Evolutionary conservation across 2,797 vertebrate genomes (phyloP).

Genomic region (Diplodus puntazzo): DNA sequence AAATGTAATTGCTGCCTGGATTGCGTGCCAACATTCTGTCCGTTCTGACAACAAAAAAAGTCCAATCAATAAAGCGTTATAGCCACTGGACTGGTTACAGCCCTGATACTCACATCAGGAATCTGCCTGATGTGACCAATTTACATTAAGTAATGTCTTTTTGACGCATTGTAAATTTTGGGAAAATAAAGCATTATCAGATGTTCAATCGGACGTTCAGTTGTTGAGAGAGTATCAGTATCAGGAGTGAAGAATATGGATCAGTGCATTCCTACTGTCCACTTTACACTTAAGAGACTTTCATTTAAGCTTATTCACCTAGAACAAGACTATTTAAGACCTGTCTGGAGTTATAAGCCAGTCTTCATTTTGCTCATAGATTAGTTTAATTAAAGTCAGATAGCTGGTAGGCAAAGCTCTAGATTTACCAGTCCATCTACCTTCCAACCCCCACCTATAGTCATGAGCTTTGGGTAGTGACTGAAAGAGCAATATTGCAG

Average conservation of each 20-base stretch:
- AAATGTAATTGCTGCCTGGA: not conserved
- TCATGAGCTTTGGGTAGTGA: too few relatives aligned
- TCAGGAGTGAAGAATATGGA: not conserved
- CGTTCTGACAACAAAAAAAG: too few relatives aligned
- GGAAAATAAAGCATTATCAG: not conserved
- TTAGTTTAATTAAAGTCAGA: not conserved
- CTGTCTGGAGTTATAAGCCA: not conserved
- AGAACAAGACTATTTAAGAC: conserved; percentile 1
- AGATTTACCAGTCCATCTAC: too few relatives aligned
- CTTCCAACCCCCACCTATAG: too few relatives aligned
- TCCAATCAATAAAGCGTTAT: not conserved
- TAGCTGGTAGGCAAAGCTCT: too few relatives aligned
- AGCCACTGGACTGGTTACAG: not conserved
- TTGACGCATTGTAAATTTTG: not conserved
- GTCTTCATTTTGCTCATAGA: not conserved
- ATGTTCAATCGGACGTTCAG: not conserved
- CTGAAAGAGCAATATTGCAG: too few relatives aligned
- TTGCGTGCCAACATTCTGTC: not conserved
- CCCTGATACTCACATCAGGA: not conserved
- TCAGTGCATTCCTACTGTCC: not conserved
- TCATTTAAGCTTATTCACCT: not conserved
- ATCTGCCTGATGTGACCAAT: not conserved
- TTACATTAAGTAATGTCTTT: not conserved
- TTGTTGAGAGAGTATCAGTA: not conserved
- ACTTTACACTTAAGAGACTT: not conserved